Evolutionary conservation across 1,140 invertebrate species (phyloP), one percentile per base, ranked within the genome.

Genomic region (Zaprionus lachaisei): DNA sequence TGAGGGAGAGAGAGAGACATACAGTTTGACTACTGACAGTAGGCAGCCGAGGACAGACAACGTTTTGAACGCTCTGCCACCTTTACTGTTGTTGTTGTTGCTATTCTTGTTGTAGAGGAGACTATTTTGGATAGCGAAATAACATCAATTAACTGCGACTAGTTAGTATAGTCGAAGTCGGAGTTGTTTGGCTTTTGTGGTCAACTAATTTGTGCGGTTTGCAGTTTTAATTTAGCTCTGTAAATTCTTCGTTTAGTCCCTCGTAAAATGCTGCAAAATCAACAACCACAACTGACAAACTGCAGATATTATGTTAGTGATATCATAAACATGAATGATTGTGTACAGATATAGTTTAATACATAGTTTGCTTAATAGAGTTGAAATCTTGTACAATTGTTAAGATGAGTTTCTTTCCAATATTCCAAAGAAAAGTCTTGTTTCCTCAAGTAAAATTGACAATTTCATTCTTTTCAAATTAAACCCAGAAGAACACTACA

Each of bases 111-210:
- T 71, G 31, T 31, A 31, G 47, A 54, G 62, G 34, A 49, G 66
- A 49, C 74, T 68, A 68, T 71, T 89, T 83, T 47, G 47, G 71
- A 44, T 61, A 70, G 54, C 74, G 71, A 80, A 90, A 90, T 85
- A 81, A 82, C 79, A 85, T 84, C 74, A 90, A 90, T 90, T 90
- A 90, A 90, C 84, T 90, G 71, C 64, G 66, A 79, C 79, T 81
- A 84, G 75, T 76, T 81, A 47, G 41, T 47, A 63, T 81, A 69
- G 79, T 82, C 79, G 65, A 56, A 69, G 83, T 82, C 79, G 68
- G 55, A 63, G 51, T 75, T 61, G 54, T 67, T 79, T 49, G 79
- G 60, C 54, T 68, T 85, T 82, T 89, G 85, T 71, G 85, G 79
- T 47, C 44, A 64, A 80, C 70, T 90, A 84, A 81, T 85, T 77